Conservation (phyloP, 2,797 vertebrate genomes). For the Cichlasoma orientale region DNA sequence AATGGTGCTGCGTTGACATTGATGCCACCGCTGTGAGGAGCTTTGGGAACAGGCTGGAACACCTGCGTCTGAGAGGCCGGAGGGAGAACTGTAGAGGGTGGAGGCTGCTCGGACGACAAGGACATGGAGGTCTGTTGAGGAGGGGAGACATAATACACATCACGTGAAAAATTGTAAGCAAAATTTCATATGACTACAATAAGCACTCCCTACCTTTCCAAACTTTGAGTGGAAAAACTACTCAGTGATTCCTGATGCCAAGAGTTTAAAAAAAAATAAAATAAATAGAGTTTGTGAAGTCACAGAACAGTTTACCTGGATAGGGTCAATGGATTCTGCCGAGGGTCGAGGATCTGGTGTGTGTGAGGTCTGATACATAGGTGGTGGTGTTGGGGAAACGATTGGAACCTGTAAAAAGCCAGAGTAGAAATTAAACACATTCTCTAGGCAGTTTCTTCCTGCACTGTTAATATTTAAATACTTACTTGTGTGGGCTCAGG, state of each 20-base stretch:
- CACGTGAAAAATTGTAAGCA: conserved; percentile 2
- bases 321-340: conserved; percentile 90
- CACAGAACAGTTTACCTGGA: conserved; percentile 82
- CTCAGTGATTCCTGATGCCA: not conserved
- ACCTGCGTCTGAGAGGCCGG: conserved; percentile 90
- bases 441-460: not conserved
- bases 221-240: not conserved
- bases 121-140: conserved; percentile 88
- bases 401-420: conserved; percentile 83
- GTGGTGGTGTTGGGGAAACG: conserved; percentile 89
- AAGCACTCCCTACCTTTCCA: no score
- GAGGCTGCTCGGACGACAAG: conserved; percentile 90
- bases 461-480: not conserved
- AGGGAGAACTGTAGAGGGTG: conserved; percentile 86
- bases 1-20: conserved; percentile 99
- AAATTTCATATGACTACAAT: not conserved
- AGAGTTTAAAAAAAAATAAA: not conserved
- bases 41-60: conserved; percentile 93
- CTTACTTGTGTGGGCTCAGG: conserved; percentile 92
- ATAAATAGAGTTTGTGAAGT: not conserved
- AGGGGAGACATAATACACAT: conserved; percentile 9
- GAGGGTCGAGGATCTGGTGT: conserved; percentile 87
- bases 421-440: not conserved
- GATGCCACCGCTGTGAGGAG: conserved; percentile 95
- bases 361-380: conserved; percentile 91